Evolutionary conservation across 2,888 invertebrate species (phyloP).

Genomic region (Yponomeuta plumbellus): DNA sequence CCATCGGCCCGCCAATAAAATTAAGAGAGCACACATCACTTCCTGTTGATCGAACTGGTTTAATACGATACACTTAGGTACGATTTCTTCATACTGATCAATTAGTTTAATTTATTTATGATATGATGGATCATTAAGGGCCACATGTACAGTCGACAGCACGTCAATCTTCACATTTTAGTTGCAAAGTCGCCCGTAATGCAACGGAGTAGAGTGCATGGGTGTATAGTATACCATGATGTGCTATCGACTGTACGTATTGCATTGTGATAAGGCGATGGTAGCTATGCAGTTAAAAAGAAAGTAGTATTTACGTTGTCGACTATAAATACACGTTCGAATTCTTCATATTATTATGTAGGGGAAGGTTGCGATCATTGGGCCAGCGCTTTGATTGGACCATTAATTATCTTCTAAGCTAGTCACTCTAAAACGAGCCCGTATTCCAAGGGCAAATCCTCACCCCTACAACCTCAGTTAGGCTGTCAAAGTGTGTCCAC

Average conservation of each 20-base stretch:
- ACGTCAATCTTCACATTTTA: too few relatives aligned
- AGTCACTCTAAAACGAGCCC: too few relatives aligned
- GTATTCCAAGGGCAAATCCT: too few relatives aligned
- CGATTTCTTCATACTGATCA: neutral
- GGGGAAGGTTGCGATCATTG: too few relatives aligned
- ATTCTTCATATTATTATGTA: too few relatives aligned
- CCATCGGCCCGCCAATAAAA: neutral
- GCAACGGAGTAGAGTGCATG: too few relatives aligned
- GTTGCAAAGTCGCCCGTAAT: too few relatives aligned
- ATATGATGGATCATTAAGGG: neutral
- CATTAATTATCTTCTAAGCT: too few relatives aligned
- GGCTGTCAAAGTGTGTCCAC: too few relatives aligned
- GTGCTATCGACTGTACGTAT: neutral
- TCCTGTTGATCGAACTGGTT: slow-evolving; percentile 11
- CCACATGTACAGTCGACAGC: neutral
- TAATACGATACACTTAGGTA: neutral
- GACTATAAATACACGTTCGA: neutral
- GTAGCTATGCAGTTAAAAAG: neutral
- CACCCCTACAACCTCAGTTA: too few relatives aligned
- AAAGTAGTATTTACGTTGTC: neutral
- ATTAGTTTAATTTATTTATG: slow-evolving; percentile 6
- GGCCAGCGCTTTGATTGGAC: too few relatives aligned
- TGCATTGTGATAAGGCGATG: neutral
- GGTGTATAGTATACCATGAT: too few relatives aligned
- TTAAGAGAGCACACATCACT: slow-evolving; percentile 8